A percentile compares a stretch with the other conserved stretches of the same genome.
Conservation (phyloP, 2,888 invertebrate genomes). For the Pheosia gnoma region DNA sequence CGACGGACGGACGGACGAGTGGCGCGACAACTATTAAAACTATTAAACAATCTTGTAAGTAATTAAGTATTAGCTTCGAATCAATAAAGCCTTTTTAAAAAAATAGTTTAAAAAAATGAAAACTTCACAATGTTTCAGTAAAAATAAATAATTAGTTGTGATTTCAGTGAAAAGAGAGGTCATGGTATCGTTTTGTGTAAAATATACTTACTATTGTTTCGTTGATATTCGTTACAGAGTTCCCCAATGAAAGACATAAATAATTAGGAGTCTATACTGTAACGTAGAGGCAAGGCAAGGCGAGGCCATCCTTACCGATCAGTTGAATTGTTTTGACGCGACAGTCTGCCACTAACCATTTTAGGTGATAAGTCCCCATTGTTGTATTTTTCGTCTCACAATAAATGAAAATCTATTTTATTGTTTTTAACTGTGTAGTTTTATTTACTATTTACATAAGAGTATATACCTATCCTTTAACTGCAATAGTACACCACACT, state of each 20-base stretch:
- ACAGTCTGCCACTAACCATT: constrained; percentile 84
- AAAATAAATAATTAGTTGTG: constrained; percentile 72
- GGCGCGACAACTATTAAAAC: constrained; percentile 72
- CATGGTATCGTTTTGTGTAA: constrained; percentile 79
- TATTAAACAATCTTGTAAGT: constrained; percentile 83
- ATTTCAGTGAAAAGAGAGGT: constrained; percentile 77
- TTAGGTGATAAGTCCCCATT: constrained; percentile 83
- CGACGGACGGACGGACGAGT: constrained; percentile 41
- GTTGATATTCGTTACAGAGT: constrained; percentile 82
- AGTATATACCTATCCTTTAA: no score
- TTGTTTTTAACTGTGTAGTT: constrained; percentile 81
- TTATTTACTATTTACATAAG: constrained; percentile 50
- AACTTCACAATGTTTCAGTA: constrained; percentile 78
- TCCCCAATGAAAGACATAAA: constrained; percentile 83
- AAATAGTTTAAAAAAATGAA: constrained; percentile 78
- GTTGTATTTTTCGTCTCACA: constrained; percentile 85
- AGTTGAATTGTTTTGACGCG: constrained; percentile 75
- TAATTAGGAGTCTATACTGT: constrained; percentile 68
- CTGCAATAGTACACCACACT: no score
- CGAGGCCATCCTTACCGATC: constrained; percentile 52
- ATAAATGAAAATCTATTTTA: constrained; percentile 85
- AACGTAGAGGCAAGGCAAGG: constrained; percentile 38
- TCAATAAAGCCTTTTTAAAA: constrained; percentile 83
- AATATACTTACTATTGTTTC: constrained; percentile 64
- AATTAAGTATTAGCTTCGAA: constrained; percentile 84